These are phyloP conservation scores for Heliconius erato DNA, from an alignment of 2,888 invertebrate species.

Conservation along the genomic window DNA sequence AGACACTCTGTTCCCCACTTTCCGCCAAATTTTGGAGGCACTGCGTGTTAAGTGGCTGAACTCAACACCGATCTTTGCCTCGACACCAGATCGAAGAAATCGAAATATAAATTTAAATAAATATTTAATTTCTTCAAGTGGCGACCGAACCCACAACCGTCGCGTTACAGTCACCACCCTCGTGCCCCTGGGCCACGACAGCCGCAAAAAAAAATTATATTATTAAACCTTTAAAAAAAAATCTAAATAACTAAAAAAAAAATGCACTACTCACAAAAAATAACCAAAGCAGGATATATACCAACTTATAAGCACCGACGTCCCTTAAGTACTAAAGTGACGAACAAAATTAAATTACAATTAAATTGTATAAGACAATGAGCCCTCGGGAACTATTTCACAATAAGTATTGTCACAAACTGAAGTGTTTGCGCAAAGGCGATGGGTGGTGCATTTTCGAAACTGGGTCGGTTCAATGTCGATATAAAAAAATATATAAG, in stretches of 20 bases:
- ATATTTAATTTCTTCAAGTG: too few relatives aligned
- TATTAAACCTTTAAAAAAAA: background rate
- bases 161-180: too few relatives aligned
- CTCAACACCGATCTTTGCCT: too few relatives aligned
- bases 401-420: constrained; percentile 38
- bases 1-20: too few relatives aligned
- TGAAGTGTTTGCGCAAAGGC: constrained; percentile 30
- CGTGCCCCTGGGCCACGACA: too few relatives aligned
- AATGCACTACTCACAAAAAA: background rate
- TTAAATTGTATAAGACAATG: constrained; percentile 39
- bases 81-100: too few relatives aligned
- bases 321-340: constrained; percentile 4
- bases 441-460: constrained; percentile 35
- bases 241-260: background rate
- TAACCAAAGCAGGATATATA: background rate
- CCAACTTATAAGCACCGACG: background rate
- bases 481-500: background rate
- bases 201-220: too few relatives aligned
- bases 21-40: too few relatives aligned
- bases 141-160: too few relatives aligned
- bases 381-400: constrained; percentile 42
- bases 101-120: too few relatives aligned
- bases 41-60: too few relatives aligned
- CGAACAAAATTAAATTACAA: constrained; percentile 1
- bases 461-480: constrained; percentile 51